Evolutionary conservation across 2,888 invertebrate species (phyloP).

Genomic region (Sarcophaga variegata): DNA sequence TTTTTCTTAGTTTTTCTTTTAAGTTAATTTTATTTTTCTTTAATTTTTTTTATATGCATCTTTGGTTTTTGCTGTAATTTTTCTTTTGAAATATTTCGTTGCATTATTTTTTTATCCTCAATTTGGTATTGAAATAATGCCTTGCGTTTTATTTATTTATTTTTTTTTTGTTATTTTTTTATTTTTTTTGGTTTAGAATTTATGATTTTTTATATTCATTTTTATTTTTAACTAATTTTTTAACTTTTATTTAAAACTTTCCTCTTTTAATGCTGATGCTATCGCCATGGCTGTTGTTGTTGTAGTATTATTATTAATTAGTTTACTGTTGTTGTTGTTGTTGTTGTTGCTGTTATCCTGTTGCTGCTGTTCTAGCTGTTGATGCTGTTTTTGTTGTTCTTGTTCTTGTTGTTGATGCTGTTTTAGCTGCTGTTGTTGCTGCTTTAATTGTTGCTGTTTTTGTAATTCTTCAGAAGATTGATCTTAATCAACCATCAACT

Average conservation of each 20-base stretch:
- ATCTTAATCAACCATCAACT: conserved; percentile 94
- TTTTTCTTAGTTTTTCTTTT: conserved; percentile 56
- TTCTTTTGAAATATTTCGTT: conserved; percentile 66
- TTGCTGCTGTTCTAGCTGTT: conserved; percentile 55
- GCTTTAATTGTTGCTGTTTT: conserved; percentile 58
- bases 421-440: not conserved
- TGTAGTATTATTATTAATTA: conserved; percentile 68
- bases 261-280: conserved; percentile 59
- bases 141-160: conserved; percentile 42
- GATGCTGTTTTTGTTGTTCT: conserved; percentile 40
- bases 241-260: conserved; percentile 48
- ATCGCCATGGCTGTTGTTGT: conserved; percentile 51
- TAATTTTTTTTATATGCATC: conserved; percentile 69
- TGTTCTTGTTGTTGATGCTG: conserved; percentile 66
- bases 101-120: conserved; percentile 66
- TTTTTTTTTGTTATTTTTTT: conserved; percentile 18
- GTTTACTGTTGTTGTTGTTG: conserved; percentile 66
- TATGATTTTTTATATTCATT: conserved; percentile 72
- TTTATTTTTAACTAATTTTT: conserved; percentile 70
- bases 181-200: conserved; percentile 52
- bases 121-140: conserved; percentile 72
- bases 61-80: conserved; percentile 79
- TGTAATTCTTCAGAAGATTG: conserved; percentile 64
- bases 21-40: conserved; percentile 63
- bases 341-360: conserved; percentile 67